Percentiles rank a stretch among this genome's conserved stretches.
phyloP scores from a whole-genome alignment of 2,113 vertebrate genomes.

The Pelusios castaneus region DNA sequence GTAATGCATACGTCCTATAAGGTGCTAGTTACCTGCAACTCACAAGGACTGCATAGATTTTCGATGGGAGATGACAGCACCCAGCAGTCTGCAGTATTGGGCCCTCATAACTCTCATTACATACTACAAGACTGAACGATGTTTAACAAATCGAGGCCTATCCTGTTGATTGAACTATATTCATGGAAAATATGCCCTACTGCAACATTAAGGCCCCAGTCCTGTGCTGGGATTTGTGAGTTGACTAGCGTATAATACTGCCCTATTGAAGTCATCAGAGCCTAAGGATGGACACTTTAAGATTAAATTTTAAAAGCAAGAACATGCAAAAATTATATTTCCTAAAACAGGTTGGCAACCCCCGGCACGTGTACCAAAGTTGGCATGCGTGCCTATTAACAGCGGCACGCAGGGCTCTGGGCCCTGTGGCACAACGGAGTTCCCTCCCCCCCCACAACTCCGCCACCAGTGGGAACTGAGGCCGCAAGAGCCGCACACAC shows the following conservation, averaged over 20 bases:
- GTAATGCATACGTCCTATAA: neutral
- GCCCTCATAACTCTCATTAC: neutral
- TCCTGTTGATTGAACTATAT: neutral
- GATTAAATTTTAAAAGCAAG: neutral
- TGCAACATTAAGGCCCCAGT: neutral
- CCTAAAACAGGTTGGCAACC: too few relatives aligned
- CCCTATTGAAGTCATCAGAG: neutral
- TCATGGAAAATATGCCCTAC: neutral
- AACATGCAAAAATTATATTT: neutral
- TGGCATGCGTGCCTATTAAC: too few relatives aligned
- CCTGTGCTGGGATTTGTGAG: neutral
- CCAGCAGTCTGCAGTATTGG: neutral
- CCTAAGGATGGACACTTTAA: neutral
- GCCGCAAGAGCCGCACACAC: too few relatives aligned
- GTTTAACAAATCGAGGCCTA: neutral
- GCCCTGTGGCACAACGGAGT: too few relatives aligned
- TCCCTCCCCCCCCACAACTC: too few relatives aligned
- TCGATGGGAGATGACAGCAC: neutral
- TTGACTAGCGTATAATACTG: neutral
- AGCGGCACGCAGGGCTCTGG: too few relatives aligned
- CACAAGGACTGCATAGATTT: neutral
- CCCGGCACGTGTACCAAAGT: too few relatives aligned
- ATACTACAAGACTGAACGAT: neutral
- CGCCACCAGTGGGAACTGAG: too few relatives aligned
- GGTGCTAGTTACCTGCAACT: neutral